Conservation (phyloP, 37 sponge, comb jelly and placozoan genomes). For the Oopsacas minuta region DNA sequence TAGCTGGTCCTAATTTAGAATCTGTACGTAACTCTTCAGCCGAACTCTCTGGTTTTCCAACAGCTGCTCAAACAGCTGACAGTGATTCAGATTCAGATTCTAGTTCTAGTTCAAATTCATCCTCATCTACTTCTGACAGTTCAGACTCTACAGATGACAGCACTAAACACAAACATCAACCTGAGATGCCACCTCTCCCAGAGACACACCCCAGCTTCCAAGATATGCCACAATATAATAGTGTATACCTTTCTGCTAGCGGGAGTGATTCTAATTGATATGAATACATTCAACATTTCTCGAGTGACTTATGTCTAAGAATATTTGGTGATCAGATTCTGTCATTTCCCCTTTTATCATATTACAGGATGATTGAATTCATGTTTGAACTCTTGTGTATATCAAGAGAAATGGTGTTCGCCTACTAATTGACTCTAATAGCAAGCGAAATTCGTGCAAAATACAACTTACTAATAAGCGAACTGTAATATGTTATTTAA, state of each 20-base stretch:
- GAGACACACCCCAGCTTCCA: not conserved
- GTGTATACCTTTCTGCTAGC: not conserved
- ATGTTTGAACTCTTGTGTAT: no score
- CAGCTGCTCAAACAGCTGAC: not conserved
- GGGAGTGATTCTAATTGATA: not conserved
- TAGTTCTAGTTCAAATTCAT: not conserved
- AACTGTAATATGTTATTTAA: no score
- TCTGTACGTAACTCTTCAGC: not conserved
- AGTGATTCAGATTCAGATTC: slow-evolving; percentile 4
- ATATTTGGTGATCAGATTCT: not conserved
- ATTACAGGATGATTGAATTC: no score
- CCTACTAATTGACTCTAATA: no score
- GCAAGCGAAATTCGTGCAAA: no score
- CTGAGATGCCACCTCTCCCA: not conserved
- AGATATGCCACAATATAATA: no score
- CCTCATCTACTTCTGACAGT: not conserved
- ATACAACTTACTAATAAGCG: no score
- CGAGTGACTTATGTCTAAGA: not conserved
- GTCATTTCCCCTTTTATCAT: not conserved
- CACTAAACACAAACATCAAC: not conserved
- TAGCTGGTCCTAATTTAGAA: not conserved
- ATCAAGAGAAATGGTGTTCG: no score
- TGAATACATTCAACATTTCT: not conserved
- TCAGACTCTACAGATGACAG: not conserved
- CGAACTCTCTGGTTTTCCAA: not conserved